Conservation (phyloP, 2,113 vertebrate species). For the Gadus macrocephalus region DNA sequence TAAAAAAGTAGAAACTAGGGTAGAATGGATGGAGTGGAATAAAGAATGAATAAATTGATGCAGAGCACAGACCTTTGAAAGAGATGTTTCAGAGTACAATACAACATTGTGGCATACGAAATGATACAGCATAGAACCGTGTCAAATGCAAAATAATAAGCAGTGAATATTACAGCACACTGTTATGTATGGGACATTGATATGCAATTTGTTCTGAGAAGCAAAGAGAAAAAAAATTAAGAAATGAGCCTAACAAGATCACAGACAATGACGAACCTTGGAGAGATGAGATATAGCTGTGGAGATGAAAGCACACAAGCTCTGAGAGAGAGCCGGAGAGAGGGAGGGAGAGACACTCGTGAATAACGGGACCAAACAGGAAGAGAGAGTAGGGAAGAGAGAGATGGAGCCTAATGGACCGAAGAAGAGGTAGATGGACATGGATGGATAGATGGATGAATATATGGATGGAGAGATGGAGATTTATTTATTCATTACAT, state of each 20-base stretch:
- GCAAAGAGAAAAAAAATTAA: neutral
- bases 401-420: neutral
- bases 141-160: neutral
- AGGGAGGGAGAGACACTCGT: no score
- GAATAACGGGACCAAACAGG: no score
- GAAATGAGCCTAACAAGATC: neutral
- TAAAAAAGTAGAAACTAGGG: neutral
- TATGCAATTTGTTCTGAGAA: constrained; percentile 6
- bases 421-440: neutral
- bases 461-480: no score
- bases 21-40: neutral
- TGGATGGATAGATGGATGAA: no score
- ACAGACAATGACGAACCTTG: constrained; percentile 2
- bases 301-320: constrained; percentile 26
- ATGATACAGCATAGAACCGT: neutral
- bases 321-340: no score
- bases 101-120: neutral
- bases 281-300: neutral
- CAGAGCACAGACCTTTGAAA: neutral
- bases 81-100: neutral
- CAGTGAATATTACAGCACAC: neutral
- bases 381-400: no score
- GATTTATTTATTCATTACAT: no score
- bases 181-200: neutral
- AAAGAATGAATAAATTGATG: neutral